Evolutionary conservation across 1,140 invertebrate species (phyloP).

Genomic region (Sitophilus oryzae): DNA sequence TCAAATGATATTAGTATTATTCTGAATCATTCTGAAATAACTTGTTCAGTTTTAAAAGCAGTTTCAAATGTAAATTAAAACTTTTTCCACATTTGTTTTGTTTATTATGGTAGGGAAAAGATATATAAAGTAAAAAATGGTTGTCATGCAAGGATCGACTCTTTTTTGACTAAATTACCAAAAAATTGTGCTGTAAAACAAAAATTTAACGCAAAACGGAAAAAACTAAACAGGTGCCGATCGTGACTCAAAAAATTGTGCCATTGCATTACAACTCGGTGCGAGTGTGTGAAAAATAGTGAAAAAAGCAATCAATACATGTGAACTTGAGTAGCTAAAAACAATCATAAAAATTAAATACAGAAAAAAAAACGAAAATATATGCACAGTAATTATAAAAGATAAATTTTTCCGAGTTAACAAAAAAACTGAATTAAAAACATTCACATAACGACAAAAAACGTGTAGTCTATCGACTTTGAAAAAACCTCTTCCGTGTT

Average conservation of each 20-base stretch:
- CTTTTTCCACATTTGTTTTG: conserved; percentile 17
- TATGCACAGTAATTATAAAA: conserved; percentile 25
- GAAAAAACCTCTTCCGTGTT: conserved; percentile 40
- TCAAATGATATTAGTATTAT: no score
- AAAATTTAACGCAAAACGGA: conserved; percentile 36
- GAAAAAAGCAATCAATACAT: conserved; percentile 58
- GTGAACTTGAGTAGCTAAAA: conserved; percentile 60
- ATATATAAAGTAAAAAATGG: conserved; percentile 16
- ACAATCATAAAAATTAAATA: conserved; percentile 45
- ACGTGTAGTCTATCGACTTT: conserved; percentile 14
- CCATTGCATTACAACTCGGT: conserved; percentile 58
- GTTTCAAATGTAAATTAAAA: conserved; percentile 1
- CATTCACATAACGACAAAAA: conserved; percentile 15
- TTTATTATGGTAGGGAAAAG: conserved; percentile 9
- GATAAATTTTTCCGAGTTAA: conserved; percentile 14
- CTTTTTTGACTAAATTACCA: conserved; percentile 40
- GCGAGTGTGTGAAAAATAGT: conserved; percentile 53
- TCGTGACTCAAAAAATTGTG: conserved; percentile 48
- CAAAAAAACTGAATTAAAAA: conserved; percentile 24
- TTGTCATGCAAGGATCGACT: conserved; percentile 13
- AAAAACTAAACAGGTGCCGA: conserved; percentile 52
- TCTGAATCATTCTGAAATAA: no score
- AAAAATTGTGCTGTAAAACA: conserved; percentile 53
- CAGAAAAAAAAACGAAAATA: conserved; percentile 35
- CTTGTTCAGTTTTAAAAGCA: conserved; percentile 8